Conservation (phyloP, 2,888 invertebrate species). For the Sarcophaga caerulescens region DNA sequence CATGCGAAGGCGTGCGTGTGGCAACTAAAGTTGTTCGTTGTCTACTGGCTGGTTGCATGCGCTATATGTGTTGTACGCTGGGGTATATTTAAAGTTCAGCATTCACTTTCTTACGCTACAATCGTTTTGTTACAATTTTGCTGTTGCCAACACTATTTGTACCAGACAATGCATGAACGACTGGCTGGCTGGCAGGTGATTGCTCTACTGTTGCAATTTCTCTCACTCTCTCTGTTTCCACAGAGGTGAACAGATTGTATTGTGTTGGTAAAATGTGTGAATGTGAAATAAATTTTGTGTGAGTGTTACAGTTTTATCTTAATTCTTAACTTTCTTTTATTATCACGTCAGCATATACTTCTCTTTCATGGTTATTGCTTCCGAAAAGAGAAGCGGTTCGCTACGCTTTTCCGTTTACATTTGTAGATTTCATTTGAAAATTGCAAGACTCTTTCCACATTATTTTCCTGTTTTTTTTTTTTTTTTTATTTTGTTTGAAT, state of each 20-base stretch:
- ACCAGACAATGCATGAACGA: not conserved
- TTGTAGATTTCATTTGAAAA: not conserved
- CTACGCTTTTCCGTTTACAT: not conserved
- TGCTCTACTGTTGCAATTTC: not conserved
- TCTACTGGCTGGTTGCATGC: not conserved
- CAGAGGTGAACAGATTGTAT: not conserved
- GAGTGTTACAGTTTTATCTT: not conserved
- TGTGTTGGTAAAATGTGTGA: not conserved
- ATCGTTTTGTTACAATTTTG: not conserved
- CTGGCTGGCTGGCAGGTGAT: not conserved
- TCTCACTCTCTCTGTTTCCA: not conserved
- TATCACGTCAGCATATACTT: not conserved
- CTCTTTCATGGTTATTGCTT: not conserved
- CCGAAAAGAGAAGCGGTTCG: not conserved
- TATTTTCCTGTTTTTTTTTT: not conserved
- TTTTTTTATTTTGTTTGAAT: not conserved
- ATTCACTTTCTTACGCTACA: not conserved
- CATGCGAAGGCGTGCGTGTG: not conserved
- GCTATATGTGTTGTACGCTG: slow-evolving; percentile 37
- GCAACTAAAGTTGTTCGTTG: not conserved
- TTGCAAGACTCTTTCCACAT: not conserved
- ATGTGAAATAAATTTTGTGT: not conserved
- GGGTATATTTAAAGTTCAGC: slow-evolving; percentile 43
- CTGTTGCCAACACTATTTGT: not conserved
- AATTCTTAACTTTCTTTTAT: not conserved